These are phyloP conservation scores for Stylophora pistillata DNA, from an alignment of 64 coral and sea anemone genomes.

Conservation along the genomic window DNA sequence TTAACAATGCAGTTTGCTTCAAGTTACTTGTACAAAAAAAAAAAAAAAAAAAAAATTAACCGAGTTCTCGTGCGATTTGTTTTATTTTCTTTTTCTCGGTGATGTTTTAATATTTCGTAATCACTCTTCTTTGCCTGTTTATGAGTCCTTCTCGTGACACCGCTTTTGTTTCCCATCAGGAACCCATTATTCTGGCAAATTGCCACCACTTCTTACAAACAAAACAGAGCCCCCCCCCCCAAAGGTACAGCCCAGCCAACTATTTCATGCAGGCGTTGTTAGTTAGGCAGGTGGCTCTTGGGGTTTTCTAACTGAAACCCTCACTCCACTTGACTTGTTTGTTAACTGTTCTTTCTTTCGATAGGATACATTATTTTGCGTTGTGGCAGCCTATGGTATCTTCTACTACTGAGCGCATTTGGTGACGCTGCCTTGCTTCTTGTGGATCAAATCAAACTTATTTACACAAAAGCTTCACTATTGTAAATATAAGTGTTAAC, in stretches of 20 bases:
- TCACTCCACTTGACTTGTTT: neutral
- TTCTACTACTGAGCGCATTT: slow-evolving; percentile 55
- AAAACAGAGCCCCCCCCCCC: neutral
- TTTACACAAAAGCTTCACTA: neutral
- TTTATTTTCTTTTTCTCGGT: neutral
- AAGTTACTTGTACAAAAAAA: too few species aligned
- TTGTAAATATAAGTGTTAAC: slow-evolving; percentile 18
- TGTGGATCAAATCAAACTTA: neutral
- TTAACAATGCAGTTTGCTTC: too few species aligned
- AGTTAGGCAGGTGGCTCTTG: neutral
- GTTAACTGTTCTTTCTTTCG: neutral
- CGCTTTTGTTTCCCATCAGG: neutral
- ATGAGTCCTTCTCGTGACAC: neutral
- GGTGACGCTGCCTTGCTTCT: neutral
- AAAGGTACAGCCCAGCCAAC: neutral
- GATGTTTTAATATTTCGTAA: neutral
- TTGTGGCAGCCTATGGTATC: slow-evolving; percentile 58
- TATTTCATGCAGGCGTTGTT: neutral
- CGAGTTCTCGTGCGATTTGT: neutral
- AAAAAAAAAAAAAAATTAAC: too few species aligned
- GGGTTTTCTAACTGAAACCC: neutral
- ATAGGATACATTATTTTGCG: slow-evolving; percentile 65
- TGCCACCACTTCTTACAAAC: neutral
- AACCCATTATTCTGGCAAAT: neutral
- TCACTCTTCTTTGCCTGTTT: neutral